phyloP scores from a whole-genome alignment of 2,888 invertebrate genomes.

The Amphipyra berbera region DNA sequence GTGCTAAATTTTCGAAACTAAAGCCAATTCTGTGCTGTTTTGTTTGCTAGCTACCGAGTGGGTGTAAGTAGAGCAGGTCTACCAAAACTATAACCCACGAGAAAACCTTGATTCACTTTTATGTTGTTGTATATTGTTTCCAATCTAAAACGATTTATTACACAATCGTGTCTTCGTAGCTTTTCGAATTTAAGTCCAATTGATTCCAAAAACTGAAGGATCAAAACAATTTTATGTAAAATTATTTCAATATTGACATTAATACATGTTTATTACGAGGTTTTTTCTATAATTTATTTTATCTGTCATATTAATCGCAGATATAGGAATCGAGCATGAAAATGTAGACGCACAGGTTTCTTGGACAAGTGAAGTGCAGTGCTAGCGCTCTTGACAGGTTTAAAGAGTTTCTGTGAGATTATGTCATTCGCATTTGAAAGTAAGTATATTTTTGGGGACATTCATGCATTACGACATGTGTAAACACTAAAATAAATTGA shows the following conservation, averaged over 20 bases:
- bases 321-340: constrained; percentile 27
- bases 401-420: constrained; percentile 27
- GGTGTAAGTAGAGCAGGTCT: constrained; percentile 33
- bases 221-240: too few species aligned
- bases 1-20: constrained; percentile 20
- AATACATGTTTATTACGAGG: neutral
- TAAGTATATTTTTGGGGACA: constrained; percentile 17
- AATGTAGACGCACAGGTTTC: constrained; percentile 14
- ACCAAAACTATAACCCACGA: constrained; percentile 57
- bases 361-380: constrained; percentile 29
- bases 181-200: neutral
- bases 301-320: constrained; percentile 2
- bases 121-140: constrained; percentile 20
- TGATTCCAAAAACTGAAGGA: too few species aligned
- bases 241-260: too few species aligned
- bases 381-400: constrained; percentile 55
- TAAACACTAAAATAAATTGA: constrained; percentile 1
- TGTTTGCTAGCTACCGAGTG: constrained; percentile 33
- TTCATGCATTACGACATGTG: constrained; percentile 6
- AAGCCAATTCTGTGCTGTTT: constrained; percentile 30
- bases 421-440: constrained; percentile 51
- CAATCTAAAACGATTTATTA: constrained; percentile 34
- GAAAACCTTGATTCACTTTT: constrained; percentile 55
- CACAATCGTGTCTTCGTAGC: constrained; percentile 17
- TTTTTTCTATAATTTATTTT: constrained; percentile 8